Evolutionary conservation across 2,797 vertebrate species (phyloP).

Genomic region (Glossophaga mutica): DNA sequence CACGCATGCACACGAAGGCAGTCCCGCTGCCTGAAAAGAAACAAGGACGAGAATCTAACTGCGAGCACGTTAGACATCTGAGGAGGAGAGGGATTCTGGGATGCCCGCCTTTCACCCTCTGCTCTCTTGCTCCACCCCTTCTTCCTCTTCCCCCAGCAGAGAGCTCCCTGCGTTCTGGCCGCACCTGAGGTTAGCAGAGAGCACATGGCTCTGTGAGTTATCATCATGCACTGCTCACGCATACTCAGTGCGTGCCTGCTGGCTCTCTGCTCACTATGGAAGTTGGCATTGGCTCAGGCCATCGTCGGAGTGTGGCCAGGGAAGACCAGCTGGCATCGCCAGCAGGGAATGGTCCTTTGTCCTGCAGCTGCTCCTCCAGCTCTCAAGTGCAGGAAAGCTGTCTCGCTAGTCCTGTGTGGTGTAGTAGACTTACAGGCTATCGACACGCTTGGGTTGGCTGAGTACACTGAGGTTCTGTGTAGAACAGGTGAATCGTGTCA

Average conservation of each 20-base stretch:
- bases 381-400: neutral
- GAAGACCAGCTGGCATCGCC: neutral
- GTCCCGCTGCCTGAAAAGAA: neutral
- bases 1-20: neutral
- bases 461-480: neutral
- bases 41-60: neutral
- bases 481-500: neutral
- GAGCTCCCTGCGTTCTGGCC: neutral
- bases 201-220: neutral
- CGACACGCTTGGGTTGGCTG: neutral
- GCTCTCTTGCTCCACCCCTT: too few relatives aligned
- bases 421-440: neutral
- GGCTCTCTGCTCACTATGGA: neutral
- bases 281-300: too few relatives aligned
- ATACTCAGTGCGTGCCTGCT: neutral
- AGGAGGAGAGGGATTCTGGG: neutral
- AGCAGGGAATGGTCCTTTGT: neutral
- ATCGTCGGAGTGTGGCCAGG: fast-evolving
- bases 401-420: neutral
- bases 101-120: neutral
- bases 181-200: neutral
- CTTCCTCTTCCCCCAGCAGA: neutral
- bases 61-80: neutral
- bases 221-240: fast-evolving
- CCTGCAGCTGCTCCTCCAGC: neutral